Conservation (phyloP, 2,797 vertebrate genomes). For the Dipus sagitta region DNA sequence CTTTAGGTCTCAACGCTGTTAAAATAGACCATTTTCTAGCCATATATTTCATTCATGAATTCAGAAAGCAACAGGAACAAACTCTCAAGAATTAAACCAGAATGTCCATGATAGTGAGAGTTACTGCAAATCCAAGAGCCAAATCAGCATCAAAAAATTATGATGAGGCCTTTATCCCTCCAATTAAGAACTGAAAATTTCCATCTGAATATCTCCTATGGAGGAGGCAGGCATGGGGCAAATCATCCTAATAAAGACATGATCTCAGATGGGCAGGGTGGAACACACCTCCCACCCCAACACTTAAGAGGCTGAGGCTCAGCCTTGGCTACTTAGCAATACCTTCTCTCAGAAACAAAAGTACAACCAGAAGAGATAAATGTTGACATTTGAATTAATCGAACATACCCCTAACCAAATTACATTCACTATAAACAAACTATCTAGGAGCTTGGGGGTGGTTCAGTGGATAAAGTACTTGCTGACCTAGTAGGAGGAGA, state of each 20-base stretch:
- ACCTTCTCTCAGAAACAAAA: too few relatives aligned
- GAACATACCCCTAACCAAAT: neutral
- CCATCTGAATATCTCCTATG: neutral
- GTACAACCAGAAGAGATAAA: too few relatives aligned
- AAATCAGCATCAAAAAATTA: neutral
- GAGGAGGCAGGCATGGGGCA: neutral
- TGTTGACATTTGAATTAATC: neutral
- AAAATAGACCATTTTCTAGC: constrained; percentile 27
- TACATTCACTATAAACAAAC: constrained; percentile 4
- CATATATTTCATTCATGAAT: neutral
- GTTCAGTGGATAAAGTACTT: too few relatives aligned
- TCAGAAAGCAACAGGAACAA: neutral
- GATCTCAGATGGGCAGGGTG: too few relatives aligned
- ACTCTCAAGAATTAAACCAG: neutral
- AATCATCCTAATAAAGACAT: neutral
- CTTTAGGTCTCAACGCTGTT: neutral
- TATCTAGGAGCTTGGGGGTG: neutral
- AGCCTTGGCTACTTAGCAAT: too few relatives aligned
- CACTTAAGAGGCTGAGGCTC: neutral
- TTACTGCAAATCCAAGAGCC: neutral
- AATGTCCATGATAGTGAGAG: neutral
- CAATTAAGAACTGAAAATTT: neutral
- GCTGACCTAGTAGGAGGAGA: too few relatives aligned
- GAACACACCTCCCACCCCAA: neutral
- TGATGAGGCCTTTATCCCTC: neutral